phyloP scores from a whole-genome alignment of 2,888 invertebrate genomes.

The Cloeon dipterum region DNA sequence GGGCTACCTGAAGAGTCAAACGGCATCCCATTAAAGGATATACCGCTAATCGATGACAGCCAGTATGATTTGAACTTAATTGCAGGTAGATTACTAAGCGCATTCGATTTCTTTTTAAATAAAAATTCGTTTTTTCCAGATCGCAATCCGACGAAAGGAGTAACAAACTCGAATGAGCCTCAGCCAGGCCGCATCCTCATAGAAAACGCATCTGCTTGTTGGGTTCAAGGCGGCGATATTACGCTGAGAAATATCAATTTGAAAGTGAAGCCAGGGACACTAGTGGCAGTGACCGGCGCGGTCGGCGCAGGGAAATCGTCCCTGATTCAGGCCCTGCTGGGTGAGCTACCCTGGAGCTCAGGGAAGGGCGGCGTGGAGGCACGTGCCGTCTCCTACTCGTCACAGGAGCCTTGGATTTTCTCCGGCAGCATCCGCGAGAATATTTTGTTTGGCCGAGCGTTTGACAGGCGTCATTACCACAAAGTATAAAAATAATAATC shows the following conservation, averaged over 20 bases:
- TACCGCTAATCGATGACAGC: too few species aligned
- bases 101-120: too few species aligned
- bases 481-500: too few species aligned
- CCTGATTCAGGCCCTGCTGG: constrained; percentile 40
- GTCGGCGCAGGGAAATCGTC: constrained; percentile 18
- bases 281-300: constrained; percentile 12
- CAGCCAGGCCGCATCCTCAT: constrained; percentile 5
- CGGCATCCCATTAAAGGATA: too few species aligned
- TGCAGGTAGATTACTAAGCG: too few species aligned
- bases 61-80: too few species aligned
- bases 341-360: constrained; percentile 35
- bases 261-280: constrained; percentile 27
- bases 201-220: constrained; percentile 9
- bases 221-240: constrained; percentile 16
- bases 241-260: constrained; percentile 42
- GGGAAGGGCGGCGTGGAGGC: constrained; percentile 41
- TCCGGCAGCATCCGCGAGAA: constrained; percentile 68
- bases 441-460: constrained; percentile 65
- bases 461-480: constrained; percentile 25
- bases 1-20: too few species aligned
- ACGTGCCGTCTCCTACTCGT: constrained; percentile 34
- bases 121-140: too few species aligned
- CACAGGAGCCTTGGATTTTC: constrained; percentile 63
- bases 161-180: too few species aligned
- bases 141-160: too few species aligned